A percentile compares a stretch with the other conserved stretches of the same genome.
These are phyloP conservation scores for Sisor rabdophorus DNA, from an alignment of 2,113 vertebrate species.

Conservation along the genomic window DNA sequence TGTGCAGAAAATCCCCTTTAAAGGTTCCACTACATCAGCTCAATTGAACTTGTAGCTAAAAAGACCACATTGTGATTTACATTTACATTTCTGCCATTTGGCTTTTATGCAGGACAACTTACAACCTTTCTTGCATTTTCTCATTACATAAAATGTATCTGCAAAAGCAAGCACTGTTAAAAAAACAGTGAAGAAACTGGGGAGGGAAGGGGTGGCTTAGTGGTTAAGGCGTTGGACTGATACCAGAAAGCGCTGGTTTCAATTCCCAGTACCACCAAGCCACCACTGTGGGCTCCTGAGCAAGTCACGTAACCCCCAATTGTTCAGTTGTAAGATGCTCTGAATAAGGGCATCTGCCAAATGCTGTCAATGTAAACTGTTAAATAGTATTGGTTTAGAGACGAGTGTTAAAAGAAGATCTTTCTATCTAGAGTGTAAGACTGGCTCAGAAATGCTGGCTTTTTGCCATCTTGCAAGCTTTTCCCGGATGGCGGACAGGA, in stretches of 20 bases:
- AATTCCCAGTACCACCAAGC: too few relatives aligned
- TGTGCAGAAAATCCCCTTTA: neutral
- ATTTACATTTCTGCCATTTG: too few relatives aligned
- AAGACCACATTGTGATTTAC: neutral
- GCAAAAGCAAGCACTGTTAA: too few relatives aligned
- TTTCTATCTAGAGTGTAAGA: neutral
- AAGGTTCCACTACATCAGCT: neutral
- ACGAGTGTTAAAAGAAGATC: neutral
- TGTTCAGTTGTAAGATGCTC: neutral
- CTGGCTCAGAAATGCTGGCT: neutral
- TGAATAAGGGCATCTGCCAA: too few relatives aligned
- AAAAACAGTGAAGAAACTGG: neutral
- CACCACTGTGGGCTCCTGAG: too few relatives aligned
- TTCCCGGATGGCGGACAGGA: neutral
- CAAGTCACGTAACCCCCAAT: too few relatives aligned
- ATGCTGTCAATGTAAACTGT: neutral
- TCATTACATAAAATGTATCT: too few relatives aligned
- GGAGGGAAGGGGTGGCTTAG: too few relatives aligned
- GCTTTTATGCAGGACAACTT: too few relatives aligned
- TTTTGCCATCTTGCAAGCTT: neutral
- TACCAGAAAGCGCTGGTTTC: too few relatives aligned
- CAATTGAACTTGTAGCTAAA: neutral
- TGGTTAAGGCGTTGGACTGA: too few relatives aligned
- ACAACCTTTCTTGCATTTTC: too few relatives aligned
- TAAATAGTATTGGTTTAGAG: neutral